phyloP scores from a whole-genome alignment of 2,797 vertebrate genomes.

The Orestias chungarensis region DNA sequence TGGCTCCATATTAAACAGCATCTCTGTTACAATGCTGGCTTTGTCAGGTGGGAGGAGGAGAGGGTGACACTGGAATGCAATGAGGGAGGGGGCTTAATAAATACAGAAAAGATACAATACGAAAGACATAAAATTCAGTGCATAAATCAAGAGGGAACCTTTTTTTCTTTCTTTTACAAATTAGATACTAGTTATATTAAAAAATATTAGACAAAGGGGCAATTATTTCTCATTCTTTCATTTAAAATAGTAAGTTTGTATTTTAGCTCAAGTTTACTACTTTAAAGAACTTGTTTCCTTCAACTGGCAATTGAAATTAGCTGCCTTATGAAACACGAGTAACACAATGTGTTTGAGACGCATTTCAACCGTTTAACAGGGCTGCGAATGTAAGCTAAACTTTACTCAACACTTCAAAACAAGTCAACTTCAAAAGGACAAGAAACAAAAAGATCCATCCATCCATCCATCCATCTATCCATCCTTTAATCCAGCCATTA shows the following conservation, averaged over 20 bases:
- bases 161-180: conserved; percentile 3
- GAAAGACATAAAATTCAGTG: conserved; percentile 16
- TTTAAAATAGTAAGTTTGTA: conserved; percentile 1
- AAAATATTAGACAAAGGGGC: not conserved
- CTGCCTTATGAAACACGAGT: not conserved
- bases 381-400: not conserved
- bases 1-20: conserved; percentile 75
- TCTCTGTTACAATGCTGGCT: conserved; percentile 77
- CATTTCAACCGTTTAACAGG: not conserved
- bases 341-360: not conserved
- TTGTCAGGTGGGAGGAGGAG: conserved; percentile 81
- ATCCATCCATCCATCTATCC: not conserved
- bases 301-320: not conserved
- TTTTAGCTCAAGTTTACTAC: not conserved
- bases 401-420: not conserved
- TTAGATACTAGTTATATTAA: not conserved
- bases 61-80: conserved; percentile 69
- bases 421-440: not conserved
- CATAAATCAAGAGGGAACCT: conserved; percentile 5
- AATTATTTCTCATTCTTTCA: not conserved
- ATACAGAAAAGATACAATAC: conserved; percentile 54
- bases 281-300: not conserved
- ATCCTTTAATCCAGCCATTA: not conserved
- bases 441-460: not conserved
- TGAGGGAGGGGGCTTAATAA: conserved; percentile 52